Conservation (phyloP, 92 coral and sea anemone genomes). For the Heliopora coerulea region DNA sequence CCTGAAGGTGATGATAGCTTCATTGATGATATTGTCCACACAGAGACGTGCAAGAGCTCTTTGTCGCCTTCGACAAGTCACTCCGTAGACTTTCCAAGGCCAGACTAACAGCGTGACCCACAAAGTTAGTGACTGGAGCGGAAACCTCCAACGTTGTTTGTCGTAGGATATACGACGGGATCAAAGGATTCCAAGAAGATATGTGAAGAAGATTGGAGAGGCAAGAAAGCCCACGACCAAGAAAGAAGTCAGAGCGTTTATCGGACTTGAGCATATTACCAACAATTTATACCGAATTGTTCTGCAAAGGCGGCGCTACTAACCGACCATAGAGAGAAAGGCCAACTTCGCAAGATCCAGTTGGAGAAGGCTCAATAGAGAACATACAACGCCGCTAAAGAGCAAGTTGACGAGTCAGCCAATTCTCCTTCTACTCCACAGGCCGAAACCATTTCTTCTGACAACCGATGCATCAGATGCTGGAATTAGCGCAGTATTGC, state of each 20-base stretch:
- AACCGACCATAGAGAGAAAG: conserved; percentile 42
- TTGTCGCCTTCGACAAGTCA: too few species aligned
- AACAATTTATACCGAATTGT: too few species aligned
- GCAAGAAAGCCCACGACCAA: too few species aligned
- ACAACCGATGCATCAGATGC: neutral
- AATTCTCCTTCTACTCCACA: neutral
- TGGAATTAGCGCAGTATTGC: conserved; percentile 9
- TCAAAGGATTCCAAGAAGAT: conserved; percentile 29
- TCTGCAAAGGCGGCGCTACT: conserved; percentile 36
- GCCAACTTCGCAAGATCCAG: neutral
- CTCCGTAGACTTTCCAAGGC: too few species aligned
- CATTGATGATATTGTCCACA: too few species aligned
- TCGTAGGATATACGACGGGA: conserved; percentile 30
- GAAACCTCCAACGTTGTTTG: conserved; percentile 29
- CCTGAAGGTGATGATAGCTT: too few species aligned
- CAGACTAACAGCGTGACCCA: too few species aligned
- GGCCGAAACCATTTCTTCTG: neutral
- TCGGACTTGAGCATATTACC: too few species aligned
- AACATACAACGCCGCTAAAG: conserved; percentile 5
- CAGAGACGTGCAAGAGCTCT: too few species aligned
- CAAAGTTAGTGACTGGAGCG: conserved; percentile 38
- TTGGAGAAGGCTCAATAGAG: conserved; percentile 23
- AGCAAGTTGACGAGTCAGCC: conserved; percentile 1
- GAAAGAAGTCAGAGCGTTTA: too few species aligned
- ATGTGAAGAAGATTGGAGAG: too few species aligned